Evolutionary conservation across 2,113 vertebrate genomes (phyloP), one percentile per base, ranked within the genome.

Genomic region (Prinia subflava): DNA sequence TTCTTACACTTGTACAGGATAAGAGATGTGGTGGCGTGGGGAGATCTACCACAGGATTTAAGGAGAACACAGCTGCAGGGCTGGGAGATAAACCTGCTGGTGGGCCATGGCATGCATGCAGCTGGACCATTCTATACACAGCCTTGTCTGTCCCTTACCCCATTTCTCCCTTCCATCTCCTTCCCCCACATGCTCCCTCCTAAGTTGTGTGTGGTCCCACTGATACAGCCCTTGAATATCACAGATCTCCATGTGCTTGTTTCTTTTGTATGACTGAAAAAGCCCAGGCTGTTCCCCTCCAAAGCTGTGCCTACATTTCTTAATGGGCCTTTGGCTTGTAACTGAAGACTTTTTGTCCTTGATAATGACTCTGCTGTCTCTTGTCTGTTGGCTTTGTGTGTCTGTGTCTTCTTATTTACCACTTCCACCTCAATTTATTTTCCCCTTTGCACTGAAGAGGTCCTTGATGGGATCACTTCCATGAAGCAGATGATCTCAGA

Each of bases 151-250:
- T 10, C 9, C 33, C 13, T 33, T 67, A 21, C 2, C 7, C 37
- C 3, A 0, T 46, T 65, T 17, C 8, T 74, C 6, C 10, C 79
- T 27, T 11, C 11, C 7, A n/a, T 9, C 4, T 18, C 23, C 8
- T 65, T 83, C 6, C 21, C 13, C 11, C 27, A 11, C 6, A 17
- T 0, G 0, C 1, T 59, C 10, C 22, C 17, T 71, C 13, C 35
- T 42, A 13, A 37, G 23, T 44, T n/a, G 52, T 67, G 5, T 3
- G 1, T 30, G 8, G 6, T 57, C 19, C 39, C 11, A 19, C 10
- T 82, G 24, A 53, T 8, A 46, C 6, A 41, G 3, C 3, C 13
- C 15, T 82, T 3, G 1, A 74, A 57, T 13, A 65, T 30, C 7
- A 31, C 16, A 64, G 44, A 57, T 74, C 3, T 3, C 6, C 8